Conservation (phyloP, 2,888 invertebrate genomes). For the Patella caerulea region DNA sequence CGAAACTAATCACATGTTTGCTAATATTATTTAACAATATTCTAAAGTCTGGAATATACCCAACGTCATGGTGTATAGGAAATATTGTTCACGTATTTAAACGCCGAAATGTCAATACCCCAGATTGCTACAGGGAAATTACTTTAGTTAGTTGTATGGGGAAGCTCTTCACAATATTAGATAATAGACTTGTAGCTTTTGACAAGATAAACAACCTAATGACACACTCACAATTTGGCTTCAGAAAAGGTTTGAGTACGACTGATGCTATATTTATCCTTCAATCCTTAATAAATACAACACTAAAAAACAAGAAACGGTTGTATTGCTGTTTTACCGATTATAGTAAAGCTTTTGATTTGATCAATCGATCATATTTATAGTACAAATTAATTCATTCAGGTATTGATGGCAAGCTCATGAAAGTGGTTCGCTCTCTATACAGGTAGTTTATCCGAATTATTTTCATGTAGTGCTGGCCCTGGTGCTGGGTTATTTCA, state of each 20-base stretch:
- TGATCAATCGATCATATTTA: neutral
- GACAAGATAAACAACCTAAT: no score
- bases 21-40: neutral
- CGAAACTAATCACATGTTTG: neutral
- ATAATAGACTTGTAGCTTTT: no score
- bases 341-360: slow-evolving; percentile 2
- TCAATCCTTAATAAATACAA: neutral
- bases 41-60: slow-evolving; percentile 1
- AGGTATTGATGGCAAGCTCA: neutral
- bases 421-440: neutral
- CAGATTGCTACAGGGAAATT: neutral
- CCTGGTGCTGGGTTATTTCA: neutral
- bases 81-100: neutral
- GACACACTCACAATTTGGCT: neutral
- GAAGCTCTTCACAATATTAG: no score
- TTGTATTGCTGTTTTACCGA: neutral
- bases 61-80: neutral
- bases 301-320: neutral
- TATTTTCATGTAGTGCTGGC: neutral
- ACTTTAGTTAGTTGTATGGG: no score
- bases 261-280: slow-evolving; percentile 4
- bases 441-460: neutral
- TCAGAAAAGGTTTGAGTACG: neutral
- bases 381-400: neutral
- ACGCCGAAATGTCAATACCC: neutral